A percentile compares a stretch with the other conserved stretches of the same genome.
These are phyloP conservation scores for Sinocyclocheilus maitianheensis DNA, from an alignment of 2,113 vertebrate species.

Conservation along the genomic window DNA sequence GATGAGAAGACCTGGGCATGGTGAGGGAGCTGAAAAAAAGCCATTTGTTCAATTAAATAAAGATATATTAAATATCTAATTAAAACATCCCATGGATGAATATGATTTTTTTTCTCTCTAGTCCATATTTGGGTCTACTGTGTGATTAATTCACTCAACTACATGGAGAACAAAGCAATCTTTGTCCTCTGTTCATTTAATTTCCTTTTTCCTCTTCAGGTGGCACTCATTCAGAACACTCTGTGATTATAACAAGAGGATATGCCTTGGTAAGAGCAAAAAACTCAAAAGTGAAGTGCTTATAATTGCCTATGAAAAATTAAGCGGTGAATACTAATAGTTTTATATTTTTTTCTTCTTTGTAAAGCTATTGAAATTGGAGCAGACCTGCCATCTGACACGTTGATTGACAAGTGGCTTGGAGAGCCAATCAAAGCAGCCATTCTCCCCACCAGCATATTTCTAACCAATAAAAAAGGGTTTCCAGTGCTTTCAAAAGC, in stretches of 20 bases:
- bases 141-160: background rate
- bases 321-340: background rate
- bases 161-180: conserved; percentile 5
- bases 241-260: conserved; percentile 92
- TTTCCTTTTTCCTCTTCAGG: conserved; percentile 70
- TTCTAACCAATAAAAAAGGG: conserved; percentile 93
- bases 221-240: conserved; percentile 91
- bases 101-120: background rate
- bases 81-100: background rate
- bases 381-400: conserved; percentile 83
- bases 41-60: background rate
- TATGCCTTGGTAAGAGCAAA: conserved; percentile 84
- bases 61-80: conserved; percentile 24
- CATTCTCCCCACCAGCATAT: conserved; percentile 87
- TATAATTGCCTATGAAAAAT: background rate
- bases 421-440: conserved; percentile 93
- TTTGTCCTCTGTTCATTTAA: conserved; percentile 7
- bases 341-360: conserved; percentile 20
- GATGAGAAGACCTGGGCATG: conserved; percentile 87
- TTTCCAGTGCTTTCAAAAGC: conserved; percentile 91
- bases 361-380: conserved; percentile 85
- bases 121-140: background rate
- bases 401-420: conserved; percentile 89
- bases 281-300: background rate
- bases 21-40: conserved; percentile 65